Base-by-base conservation (phyloP, 2,888 invertebrate genomes). In the Dimorphilus gyrociliatus region DNA sequence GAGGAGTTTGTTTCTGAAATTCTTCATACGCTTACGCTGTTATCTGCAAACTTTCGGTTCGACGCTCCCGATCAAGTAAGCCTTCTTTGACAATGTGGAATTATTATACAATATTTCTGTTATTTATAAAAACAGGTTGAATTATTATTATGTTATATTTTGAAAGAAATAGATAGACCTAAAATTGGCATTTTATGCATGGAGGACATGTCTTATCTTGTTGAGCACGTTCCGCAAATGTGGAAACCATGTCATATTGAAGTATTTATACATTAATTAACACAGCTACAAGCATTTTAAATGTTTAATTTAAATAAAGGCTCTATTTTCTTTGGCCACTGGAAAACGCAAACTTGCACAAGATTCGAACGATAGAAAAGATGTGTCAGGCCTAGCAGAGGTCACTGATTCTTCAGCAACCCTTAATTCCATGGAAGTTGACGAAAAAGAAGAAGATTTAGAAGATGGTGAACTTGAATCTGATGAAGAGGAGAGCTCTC, bases 31-130 rank as follows among this genome's bases (percentile, higher is more conserved):
- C 69, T 90, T 32, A 86, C 86, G 0, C 78, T 81, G 38, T 69
- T 92, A 6, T 81, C 88, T 1, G 75, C 79, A 1, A 77, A 82
- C 26, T 86, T 86, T 1, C 71, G 90, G 8, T 78, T 84, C 0
- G 82, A 86, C 61, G 79, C 90, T 24, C 81, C 85, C 1, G 77
- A 78, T 48, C 90, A 92, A 68, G 80, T 80, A 31, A 55, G 19
- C n/a, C n/a, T n/a, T n/a, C n/a, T n/a, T n/a, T n/a, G n/a, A n/a
- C n/a, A n/a, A n/a, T n/a, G n/a, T n/a, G n/a, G n/a, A n/a, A n/a
- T n/a, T n/a, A n/a, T 21, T n/a, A 21, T 21, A 12, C 15, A 32
- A 30, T n/a, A 7, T 5, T 25, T 8, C 6, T 5, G 15, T 13
- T 27, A 18, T 27, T 23, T 16, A 19, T 19, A 15, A 27, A 18